Base-by-base conservation (phyloP, 2,888 invertebrate genomes). In the Zaprionus lineosus region DNA sequence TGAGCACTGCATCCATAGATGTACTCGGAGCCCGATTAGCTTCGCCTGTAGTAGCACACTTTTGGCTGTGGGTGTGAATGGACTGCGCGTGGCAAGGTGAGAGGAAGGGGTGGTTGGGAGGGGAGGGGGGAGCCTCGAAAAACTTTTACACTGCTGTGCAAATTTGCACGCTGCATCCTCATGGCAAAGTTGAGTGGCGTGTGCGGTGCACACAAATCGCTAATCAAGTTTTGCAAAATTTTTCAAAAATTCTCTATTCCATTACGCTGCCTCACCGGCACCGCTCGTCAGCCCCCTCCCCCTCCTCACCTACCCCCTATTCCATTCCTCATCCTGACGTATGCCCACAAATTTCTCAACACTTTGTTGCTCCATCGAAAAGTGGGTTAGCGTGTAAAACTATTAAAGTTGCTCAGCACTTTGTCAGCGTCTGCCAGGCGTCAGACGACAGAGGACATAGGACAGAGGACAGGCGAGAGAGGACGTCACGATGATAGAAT, bases 201-300 rank as follows among this genome's bases (percentile, higher is more conserved):
- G 57, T 40, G 29, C 14, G 46, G 31, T 43, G 12, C 47, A 56
- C 58, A 34, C 50, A 65, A 67, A 63, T 59, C 76, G 76, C 83
- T 78, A 78, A 78, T 83, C 78, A 78, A 83, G 76, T 83, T 78
- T 71, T 71, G 74, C 65, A 76, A n/a, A n/a, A 76, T 71, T 78
- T 74, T 71, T 69, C 47, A 52, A 66, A 66, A 57, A 67, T 64
- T 47, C 60, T 55, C 39, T 19, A 12, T n/a, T 12, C 36, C 9
- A 18, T 11, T 7, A n/a, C 26, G 7, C 4, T 6, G 9, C 8
- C n/a, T 19, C 36, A 33, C 46, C 34, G 7, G 7, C 19, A 39
- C 26, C 31, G 11, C 36, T 28, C 3, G 19, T 5, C 58, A 16
- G 5, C 37, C 19, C 14, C 7, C 11, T 2, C 40, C 2, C 2